These are phyloP conservation scores for Crotalus viridis DNA, from an alignment of 2,113 vertebrate genomes.

Conservation along the genomic window DNA sequence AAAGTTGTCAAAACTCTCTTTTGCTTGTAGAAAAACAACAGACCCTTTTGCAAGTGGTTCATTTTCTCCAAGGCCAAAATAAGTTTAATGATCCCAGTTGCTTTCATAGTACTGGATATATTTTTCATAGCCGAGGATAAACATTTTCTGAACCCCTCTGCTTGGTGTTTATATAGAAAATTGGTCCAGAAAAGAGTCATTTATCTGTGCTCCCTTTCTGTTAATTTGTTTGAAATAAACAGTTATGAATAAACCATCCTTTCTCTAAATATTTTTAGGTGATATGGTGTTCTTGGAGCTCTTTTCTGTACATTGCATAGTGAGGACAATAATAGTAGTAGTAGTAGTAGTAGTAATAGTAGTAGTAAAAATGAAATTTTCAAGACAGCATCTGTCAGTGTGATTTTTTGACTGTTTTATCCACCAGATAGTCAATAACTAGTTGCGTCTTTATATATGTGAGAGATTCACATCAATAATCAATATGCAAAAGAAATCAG, in stretches of 20 bases:
- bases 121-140: background rate
- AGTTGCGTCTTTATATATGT: background rate
- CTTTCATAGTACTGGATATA: background rate
- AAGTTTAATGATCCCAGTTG: background rate
- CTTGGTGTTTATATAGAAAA: background rate
- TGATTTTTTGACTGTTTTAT: background rate
- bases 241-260: constrained; percentile 11
- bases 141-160: background rate
- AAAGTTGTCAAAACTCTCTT: background rate
- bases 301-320: background rate
- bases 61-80: background rate
- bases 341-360: too few species aligned
- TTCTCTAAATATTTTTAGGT: constrained; percentile 18
- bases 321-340: background rate
- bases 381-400: background rate
- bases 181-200: background rate
- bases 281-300: background rate
- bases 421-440: background rate
- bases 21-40: background rate
- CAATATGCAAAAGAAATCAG: background rate
- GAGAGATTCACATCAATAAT: background rate
- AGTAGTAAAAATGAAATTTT: fast-evolving
- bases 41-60: background rate
- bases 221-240: background rate
- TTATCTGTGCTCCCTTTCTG: background rate